Evolutionary conservation across 1,140 invertebrate genomes (phyloP).

Genomic region (Gonioctena quinquepunctata): DNA sequence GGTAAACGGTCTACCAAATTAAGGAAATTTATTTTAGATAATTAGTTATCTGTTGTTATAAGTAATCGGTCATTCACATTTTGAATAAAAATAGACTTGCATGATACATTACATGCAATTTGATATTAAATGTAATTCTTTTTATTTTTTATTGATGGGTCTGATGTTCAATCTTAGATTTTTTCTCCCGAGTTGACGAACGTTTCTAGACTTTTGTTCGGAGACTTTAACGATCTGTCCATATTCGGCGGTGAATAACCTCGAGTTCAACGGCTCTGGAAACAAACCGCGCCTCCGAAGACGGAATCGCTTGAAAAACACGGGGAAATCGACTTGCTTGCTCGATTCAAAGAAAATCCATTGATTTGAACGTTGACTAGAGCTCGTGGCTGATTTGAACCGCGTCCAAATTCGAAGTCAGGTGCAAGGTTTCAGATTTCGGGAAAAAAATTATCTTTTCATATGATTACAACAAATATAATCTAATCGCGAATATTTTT

Average conservation of each 20-base stretch:
- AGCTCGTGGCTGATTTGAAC: no score
- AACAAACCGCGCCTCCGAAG: constrained; percentile 45
- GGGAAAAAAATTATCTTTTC: no score
- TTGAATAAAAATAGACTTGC: constrained; percentile 45
- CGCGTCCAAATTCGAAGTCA: no score
- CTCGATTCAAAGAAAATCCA: background rate
- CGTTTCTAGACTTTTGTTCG: background rate
- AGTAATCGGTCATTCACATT: constrained; percentile 53
- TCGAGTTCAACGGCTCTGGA: constrained; percentile 47
- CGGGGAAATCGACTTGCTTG: no score
- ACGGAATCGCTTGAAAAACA: background rate
- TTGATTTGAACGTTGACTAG: no score
- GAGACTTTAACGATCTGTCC: background rate
- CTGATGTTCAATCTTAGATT: no score
- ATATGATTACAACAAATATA: no score
- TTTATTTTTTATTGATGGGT: background rate
- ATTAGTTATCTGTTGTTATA: constrained; percentile 1
- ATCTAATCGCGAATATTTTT: no score
- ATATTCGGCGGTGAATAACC: constrained; percentile 51
- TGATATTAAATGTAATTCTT: no score
- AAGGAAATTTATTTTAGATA: background rate
- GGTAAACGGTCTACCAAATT: background rate
- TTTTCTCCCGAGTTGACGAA: background rate
- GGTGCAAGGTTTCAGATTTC: no score
- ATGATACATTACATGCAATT: no score